phyloP scores from a whole-genome alignment of 2,113 vertebrate species.

The Pogonocichla stellata region DNA sequence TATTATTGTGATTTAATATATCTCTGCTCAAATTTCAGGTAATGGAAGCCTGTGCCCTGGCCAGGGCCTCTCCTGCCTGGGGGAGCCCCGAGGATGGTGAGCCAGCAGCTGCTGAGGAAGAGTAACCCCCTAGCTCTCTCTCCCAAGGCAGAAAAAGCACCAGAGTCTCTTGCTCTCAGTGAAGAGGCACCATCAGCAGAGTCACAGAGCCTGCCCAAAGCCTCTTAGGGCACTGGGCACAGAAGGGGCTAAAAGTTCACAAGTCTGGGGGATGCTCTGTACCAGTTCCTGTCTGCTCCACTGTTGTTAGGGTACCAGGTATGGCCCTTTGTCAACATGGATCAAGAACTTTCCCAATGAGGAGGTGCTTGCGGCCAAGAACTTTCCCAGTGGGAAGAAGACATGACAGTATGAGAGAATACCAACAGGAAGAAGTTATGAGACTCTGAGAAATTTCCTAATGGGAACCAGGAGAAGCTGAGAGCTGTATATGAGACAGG shows the following conservation, averaged over 20 bases:
- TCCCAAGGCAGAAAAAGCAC: not conserved
- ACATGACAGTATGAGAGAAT: not conserved
- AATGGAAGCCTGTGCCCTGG: not conserved
- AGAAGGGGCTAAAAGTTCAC: not conserved
- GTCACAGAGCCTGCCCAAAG: not conserved
- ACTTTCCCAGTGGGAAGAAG: not conserved
- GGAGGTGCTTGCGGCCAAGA: not conserved
- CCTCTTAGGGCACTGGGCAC: not conserved
- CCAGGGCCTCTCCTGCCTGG: accelerated
- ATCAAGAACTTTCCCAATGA: not conserved
- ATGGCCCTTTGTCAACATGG: not conserved
- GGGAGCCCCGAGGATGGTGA: not conserved
- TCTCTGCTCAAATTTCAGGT: not conserved
- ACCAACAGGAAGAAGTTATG: not conserved
- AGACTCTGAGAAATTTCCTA: not conserved
- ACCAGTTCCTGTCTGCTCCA: not conserved
- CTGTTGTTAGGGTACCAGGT: not conserved
- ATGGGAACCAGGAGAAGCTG: accelerated
- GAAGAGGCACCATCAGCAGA: not conserved
- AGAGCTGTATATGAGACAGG: not conserved
- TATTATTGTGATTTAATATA: not conserved
- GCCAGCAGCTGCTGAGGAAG: accelerated
- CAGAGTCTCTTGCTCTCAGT: not conserved
- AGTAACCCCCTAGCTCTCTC: not conserved
- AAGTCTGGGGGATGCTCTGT: accelerated